Evolutionary conservation across 1,140 invertebrate genomes (phyloP), one percentile per base, ranked within the genome.

Genomic region (Euura lappo): DNA sequence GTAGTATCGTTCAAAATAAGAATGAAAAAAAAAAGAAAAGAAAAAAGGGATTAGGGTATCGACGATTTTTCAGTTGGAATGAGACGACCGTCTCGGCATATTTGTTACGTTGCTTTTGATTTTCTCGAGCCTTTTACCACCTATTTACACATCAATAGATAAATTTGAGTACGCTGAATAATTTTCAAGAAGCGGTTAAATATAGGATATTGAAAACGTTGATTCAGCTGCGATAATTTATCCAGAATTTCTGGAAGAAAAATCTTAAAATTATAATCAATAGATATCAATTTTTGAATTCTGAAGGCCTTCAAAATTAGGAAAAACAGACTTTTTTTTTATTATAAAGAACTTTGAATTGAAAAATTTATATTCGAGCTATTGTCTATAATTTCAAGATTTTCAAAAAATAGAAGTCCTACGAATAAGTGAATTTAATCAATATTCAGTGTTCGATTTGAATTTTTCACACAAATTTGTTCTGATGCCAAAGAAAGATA

Each of bases 251-350:
- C 28, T 28, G 28, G 1, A 68, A 11, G 10, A 43, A 64, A 66
- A 47, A 72, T 44, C 64, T 66, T 72, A 42, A 45, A 13, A 68
- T 44, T 72, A 28, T 28, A 28, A 10, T 11, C 42, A 28, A 44
- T 4, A 70, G 11, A 28, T 28, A 28, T 28, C 28, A 28, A 28
- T 28, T 28, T 28, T 28, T 28, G 0, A 28, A 28, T 28, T 28
- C 28, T 28, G 28, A 28, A 28, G 28, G 28, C 28, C 28, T 28
- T n/a, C n/a, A n/a, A n/a, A n/a, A n/a, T n/a, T n/a, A 0, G 11
- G 69, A 28, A 28, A 46, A 70, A 28, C 28, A 28, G 28, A 28
- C 1, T 28, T 28, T 28, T 28, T 28, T 28, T 28, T 28, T 1
- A 28, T 1, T 28, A 1, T 0, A 28, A 28, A 28, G 28, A 28